Evolutionary conservation across 2,113 vertebrate species (phyloP).

Genomic region (Paratilapia polleni): DNA sequence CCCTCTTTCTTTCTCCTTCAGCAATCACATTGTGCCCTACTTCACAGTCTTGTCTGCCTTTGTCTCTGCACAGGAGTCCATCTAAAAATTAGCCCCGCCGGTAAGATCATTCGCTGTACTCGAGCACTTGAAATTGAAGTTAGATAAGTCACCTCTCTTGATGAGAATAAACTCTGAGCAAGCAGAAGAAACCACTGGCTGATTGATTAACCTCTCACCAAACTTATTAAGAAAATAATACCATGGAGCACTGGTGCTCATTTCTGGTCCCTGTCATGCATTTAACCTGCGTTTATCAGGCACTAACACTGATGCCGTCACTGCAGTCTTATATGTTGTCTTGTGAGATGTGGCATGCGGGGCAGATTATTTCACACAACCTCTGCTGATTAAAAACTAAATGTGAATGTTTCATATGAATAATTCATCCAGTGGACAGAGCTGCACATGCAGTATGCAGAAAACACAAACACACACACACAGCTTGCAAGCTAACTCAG

Average conservation of each 20-base stretch:
- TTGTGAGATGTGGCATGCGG: background rate
- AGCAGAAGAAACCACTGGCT: background rate
- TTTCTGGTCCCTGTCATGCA: background rate
- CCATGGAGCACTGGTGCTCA: background rate
- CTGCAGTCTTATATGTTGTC: background rate
- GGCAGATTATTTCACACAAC: background rate
- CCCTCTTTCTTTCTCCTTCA: background rate
- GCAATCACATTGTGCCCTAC: slow-evolving; percentile 28
- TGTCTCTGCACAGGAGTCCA: background rate
- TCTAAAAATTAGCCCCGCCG: background rate
- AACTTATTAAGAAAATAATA: background rate
- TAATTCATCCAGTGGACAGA: background rate
- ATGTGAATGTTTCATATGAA: background rate
- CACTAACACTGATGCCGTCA: no score
- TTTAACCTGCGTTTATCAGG: background rate
- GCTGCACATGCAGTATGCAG: no score
- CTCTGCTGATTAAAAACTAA: background rate
- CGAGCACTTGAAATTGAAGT: background rate
- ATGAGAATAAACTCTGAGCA: background rate
- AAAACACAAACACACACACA: no score
- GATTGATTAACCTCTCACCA: background rate
- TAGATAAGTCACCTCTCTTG: background rate
- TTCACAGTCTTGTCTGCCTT: slow-evolving; percentile 5
- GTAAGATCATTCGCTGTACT: background rate
- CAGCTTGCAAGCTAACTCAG: no score